phyloP scores from a whole-genome alignment of 1,140 invertebrate species.

The Caenorhabditis briggsae region DNA sequence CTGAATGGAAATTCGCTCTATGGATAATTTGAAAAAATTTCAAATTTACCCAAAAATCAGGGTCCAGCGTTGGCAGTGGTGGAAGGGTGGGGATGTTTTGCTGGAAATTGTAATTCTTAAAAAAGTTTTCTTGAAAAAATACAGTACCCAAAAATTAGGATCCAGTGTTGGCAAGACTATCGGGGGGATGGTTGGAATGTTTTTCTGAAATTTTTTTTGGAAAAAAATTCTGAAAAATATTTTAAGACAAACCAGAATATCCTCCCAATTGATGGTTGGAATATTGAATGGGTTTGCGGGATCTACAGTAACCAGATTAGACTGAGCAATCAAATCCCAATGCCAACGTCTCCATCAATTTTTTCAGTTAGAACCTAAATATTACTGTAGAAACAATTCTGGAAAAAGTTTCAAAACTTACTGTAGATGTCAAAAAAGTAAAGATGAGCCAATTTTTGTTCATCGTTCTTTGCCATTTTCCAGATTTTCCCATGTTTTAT shows the following conservation, averaged over 20 bases:
- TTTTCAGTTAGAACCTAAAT: not conserved
- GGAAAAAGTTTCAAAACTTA: not conserved
- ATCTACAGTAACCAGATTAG: not conserved
- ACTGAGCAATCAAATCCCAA: not conserved
- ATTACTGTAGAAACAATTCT: not conserved
- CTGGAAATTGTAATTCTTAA: not conserved
- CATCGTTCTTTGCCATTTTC: not conserved
- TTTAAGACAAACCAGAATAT: slow-evolving; percentile 25
- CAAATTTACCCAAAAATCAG: slow-evolving; percentile 10
- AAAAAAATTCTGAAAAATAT: not conserved
- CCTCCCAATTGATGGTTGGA: slow-evolving; percentile 17
- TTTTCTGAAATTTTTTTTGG: not conserved
- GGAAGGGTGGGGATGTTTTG: slow-evolving; percentile 4
- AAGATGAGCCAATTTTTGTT: not conserved
- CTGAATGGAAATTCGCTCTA: too few species aligned
- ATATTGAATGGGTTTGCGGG: not conserved
- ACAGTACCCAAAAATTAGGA: slow-evolving; percentile 13
- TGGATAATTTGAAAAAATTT: too few species aligned
- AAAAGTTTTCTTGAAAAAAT: not conserved
- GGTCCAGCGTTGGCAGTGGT: slow-evolving; percentile 4
- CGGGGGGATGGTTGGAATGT: slow-evolving; percentile 11
- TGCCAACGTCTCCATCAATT: not conserved
- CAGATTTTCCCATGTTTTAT: slow-evolving; percentile 19
- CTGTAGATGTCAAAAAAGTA: not conserved
- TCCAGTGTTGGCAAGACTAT: not conserved